A percentile compares a stretch with the other conserved stretches of the same genome.
phyloP scores from a whole-genome alignment of 2,797 vertebrate genomes.

The Apogon hyalosoma region DNA sequence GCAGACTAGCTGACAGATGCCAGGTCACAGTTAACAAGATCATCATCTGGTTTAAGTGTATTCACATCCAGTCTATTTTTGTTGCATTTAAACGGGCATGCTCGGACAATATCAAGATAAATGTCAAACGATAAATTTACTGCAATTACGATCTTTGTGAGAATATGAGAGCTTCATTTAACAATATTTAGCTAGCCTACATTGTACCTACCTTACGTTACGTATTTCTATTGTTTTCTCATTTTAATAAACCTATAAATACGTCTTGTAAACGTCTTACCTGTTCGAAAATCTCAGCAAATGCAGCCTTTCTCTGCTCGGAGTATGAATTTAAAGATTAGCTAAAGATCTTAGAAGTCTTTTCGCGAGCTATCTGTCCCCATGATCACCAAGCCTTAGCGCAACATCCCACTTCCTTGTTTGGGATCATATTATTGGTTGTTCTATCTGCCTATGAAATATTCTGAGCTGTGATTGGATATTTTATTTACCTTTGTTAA shows the following conservation, averaged over 20 bases:
- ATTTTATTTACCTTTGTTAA: accelerated
- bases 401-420: constrained; percentile 38
- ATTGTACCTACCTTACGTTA: neutral
- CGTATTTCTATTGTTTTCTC: neutral
- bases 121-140: neutral
- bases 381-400: constrained; percentile 33
- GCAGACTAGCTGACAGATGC: constrained; percentile 13
- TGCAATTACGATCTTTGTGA: neutral
- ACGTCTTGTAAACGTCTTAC: constrained; percentile 41
- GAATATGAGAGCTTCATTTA: neutral
- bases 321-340: constrained; percentile 18
- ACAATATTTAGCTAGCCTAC: neutral
- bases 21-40: neutral
- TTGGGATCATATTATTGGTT: constrained; percentile 62
- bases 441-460: constrained; percentile 28
- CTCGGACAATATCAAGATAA: neutral
- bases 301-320: neutral
- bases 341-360: constrained; percentile 21
- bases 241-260: neutral
- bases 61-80: neutral
- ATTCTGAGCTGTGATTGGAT: constrained; percentile 54
- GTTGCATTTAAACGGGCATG: neutral
- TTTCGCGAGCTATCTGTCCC: constrained; percentile 43
- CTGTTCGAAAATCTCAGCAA: constrained; percentile 18
- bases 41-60: too few relatives aligned